Conservation (phyloP, 2,797 vertebrate genomes). For the Oreonectes daqikongensis region DNA sequence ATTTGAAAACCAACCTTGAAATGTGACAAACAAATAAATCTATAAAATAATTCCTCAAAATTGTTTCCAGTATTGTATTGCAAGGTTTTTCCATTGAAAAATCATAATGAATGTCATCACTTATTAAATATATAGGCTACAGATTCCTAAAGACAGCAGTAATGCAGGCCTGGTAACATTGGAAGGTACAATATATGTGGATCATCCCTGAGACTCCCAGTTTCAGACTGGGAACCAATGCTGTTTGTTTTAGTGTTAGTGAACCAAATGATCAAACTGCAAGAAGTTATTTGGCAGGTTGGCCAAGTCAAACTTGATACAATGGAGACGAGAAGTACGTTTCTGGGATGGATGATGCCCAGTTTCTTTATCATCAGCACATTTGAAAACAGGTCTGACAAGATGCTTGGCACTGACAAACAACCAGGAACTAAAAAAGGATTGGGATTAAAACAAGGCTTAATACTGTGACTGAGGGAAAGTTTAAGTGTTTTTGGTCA, state of each 20-base stretch:
- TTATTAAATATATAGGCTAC: constrained; percentile 46
- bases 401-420: constrained; percentile 55
- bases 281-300: constrained; percentile 11
- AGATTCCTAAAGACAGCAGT: constrained; percentile 35
- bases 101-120: constrained; percentile 32
- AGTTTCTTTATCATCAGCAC: neutral
- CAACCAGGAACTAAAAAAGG: neutral
- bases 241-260: constrained; percentile 21
- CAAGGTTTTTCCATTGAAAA: constrained; percentile 56
- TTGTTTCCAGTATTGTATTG: constrained; percentile 67
- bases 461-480: constrained; percentile 25
- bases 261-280: constrained; percentile 9
- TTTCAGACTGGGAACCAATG: constrained; percentile 46
- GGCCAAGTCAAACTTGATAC: constrained; percentile 3
- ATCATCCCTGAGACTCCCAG: constrained; percentile 58
- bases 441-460: constrained; percentile 13
- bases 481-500: constrained; percentile 51
- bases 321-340: neutral
- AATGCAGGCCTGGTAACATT: constrained; percentile 15
- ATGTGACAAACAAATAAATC: constrained; percentile 39
- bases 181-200: constrained; percentile 31
- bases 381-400: constrained; percentile 41
- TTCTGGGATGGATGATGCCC: constrained; percentile 16
- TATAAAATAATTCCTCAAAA: constrained; percentile 39
- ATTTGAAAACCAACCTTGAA: constrained; percentile 69